Evolutionary conservation across 2,113 vertebrate species (phyloP).

Genomic region (Nycticebus coucang): DNA sequence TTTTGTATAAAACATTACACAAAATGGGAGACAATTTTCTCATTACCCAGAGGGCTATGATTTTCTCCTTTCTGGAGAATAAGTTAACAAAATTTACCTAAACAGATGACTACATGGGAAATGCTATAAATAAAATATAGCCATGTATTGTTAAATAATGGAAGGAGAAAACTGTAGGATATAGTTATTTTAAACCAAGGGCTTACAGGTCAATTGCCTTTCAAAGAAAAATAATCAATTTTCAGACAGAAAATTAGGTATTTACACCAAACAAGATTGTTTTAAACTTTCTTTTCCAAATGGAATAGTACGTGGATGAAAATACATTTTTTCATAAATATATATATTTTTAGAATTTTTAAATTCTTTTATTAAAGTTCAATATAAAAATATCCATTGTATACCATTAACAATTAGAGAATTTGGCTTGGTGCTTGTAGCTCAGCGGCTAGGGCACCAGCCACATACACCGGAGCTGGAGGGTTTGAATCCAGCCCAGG

Average conservation of each 20-base stretch:
- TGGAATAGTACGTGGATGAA: neutral
- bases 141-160: neutral
- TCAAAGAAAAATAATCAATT: neutral
- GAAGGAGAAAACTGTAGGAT: neutral
- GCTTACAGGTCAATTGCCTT: neutral
- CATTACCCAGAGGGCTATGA: neutral
- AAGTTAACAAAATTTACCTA: slow-evolving; percentile 18
- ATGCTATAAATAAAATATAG: neutral
- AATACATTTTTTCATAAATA: neutral
- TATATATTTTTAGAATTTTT: too few relatives aligned
- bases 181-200: slow-evolving; percentile 35
- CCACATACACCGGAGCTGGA: too few relatives aligned
- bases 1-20: neutral
- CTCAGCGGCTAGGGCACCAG: too few relatives aligned
- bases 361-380: too few relatives aligned
- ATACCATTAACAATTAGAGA: too few relatives aligned
- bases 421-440: too few relatives aligned
- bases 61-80: slow-evolving; percentile 22
- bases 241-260: neutral
- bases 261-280: neutral
- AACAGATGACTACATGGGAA: neutral
- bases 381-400: too few relatives aligned
- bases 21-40: neutral
- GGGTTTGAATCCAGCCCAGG: too few relatives aligned
- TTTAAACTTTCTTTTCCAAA: neutral